Evolutionary conservation across 2,888 invertebrate species (phyloP).

Genomic region (Anoplius nigerrimus): DNA sequence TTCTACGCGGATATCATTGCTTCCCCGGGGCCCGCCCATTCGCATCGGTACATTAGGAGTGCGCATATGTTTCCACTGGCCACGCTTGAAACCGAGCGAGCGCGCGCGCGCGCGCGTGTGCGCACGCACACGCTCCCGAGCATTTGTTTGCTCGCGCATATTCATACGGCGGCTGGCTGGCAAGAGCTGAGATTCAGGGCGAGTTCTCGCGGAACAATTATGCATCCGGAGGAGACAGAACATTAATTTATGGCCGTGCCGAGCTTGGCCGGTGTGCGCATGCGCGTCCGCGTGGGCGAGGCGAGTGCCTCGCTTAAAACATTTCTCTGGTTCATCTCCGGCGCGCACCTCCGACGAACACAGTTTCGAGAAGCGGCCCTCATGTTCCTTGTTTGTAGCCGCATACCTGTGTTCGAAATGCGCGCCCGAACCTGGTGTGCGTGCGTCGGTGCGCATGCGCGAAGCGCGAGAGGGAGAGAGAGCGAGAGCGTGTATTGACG

Average conservation of each 20-base stretch:
- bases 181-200: slow-evolving; percentile 41
- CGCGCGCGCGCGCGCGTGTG: too few relatives aligned
- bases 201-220: slow-evolving; percentile 63
- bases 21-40: slow-evolving; percentile 12
- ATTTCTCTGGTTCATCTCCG: slow-evolving; percentile 72
- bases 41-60: too few relatives aligned
- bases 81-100: too few relatives aligned
- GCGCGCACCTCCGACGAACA: slow-evolving; percentile 56
- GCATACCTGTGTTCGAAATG: slow-evolving; percentile 59
- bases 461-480: too few relatives aligned
- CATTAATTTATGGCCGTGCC: slow-evolving; percentile 73
- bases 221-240: slow-evolving; percentile 70
- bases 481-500: too few relatives aligned
- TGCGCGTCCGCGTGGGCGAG: slow-evolving; percentile 71
- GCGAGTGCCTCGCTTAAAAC: slow-evolving; percentile 71
- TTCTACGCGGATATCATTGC: slow-evolving; percentile 56
- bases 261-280: slow-evolving; percentile 69
- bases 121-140: slow-evolving; percentile 11
- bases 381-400: slow-evolving; percentile 74
- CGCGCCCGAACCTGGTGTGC: slow-evolving; percentile 12
- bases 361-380: slow-evolving; percentile 51
- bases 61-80: too few relatives aligned
- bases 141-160: too few relatives aligned
- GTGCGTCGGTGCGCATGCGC: slow-evolving; percentile 17
- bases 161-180: slow-evolving; percentile 40